Conservation (phyloP, 1,140 invertebrate species). For the Aphidius gifuensis region DNA sequence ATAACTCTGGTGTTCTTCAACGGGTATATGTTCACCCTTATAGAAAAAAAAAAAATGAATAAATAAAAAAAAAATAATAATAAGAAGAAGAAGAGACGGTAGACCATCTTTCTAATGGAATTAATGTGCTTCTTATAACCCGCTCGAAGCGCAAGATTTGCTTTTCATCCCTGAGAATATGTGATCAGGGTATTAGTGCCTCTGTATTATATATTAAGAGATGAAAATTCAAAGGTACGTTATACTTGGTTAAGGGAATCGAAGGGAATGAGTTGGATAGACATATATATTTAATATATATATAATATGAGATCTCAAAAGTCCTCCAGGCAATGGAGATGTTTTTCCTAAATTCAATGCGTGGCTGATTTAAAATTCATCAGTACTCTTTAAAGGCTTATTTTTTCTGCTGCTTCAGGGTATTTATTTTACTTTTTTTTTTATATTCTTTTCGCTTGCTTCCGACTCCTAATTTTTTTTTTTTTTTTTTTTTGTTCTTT, state of each 20-base stretch:
- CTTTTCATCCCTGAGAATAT: slow-evolving; percentile 53
- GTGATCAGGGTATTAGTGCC: slow-evolving; percentile 53
- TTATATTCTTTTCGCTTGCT: not conserved
- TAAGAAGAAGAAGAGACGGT: slow-evolving; percentile 12
- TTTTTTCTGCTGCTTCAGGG: slow-evolving; percentile 50
- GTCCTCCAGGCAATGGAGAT: slow-evolving; percentile 47
- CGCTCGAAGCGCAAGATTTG: slow-evolving; percentile 45
- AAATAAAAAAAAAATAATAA: not conserved
- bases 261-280: slow-evolving; percentile 7
- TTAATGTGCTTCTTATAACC: slow-evolving; percentile 49
- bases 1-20: not conserved
- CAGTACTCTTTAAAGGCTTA: slow-evolving; percentile 54
- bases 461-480: too few species aligned
- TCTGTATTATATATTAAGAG: slow-evolving; percentile 34
- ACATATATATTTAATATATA: slow-evolving; percentile 19
- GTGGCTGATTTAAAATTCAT: slow-evolving; percentile 56
- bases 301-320: slow-evolving; percentile 33
- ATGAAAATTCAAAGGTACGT: slow-evolving; percentile 44
- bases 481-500: too few species aligned
- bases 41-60: not conserved
- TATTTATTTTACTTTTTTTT: slow-evolving; percentile 49
- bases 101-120: slow-evolving; percentile 44
- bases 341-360: slow-evolving; percentile 52
- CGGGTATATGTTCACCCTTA: not conserved
- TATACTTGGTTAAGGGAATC: not conserved